Evolutionary conservation across 2,113 vertebrate species (phyloP), one percentile per base, ranked within the genome.

Genomic region (Xyliphius kryptos): DNA sequence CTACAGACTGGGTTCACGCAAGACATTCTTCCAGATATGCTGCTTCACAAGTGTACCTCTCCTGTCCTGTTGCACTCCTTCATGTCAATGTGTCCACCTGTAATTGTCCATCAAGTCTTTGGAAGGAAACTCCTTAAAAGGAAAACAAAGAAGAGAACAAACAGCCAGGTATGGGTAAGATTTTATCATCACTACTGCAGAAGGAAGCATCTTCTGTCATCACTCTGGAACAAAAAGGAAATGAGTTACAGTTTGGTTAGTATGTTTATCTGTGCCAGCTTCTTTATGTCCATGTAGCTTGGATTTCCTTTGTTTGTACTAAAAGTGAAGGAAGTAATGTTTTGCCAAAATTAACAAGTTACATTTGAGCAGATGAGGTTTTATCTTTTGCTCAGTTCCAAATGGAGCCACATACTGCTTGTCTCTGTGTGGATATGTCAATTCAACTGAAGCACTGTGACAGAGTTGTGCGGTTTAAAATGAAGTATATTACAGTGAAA

Each of bases 41-140:
- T 89, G 84, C 87, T 88, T 88, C 75, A 82, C 77, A 78, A 81
- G 81, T 83, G 85, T 84, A 86, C 84, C 84, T 86, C 85, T 86
- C 79, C 79, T 76, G 79, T 80, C 81, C 77, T 70, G 70, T 87
- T 87, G 85, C 79, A 80, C 83, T 86, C 85, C 83, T 87, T 86
- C 85, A 87, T 87, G 79, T 85, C 81, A 82, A 84, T 14, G 56
- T 84, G 86, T 91, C 89, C 84, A 84, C 89, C 87, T 78, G 73
- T 66, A 55, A 64, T 68, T 66, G 89, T 88, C 83, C 48, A 48
- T 38, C 61, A 48, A 52, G 68, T 70, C 26, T 70, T 65, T 68
- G 62, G 73, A 72, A 81, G 77, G 72, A 50, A 37, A 17, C 66
- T 56, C 48, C 51, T 38, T 26, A 56, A 56, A 52, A 5, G 56